Evolutionary conservation across 2,113 vertebrate species (phyloP), one percentile per base, ranked within the genome.

Genomic region (Bubalus kerabau): DNA sequence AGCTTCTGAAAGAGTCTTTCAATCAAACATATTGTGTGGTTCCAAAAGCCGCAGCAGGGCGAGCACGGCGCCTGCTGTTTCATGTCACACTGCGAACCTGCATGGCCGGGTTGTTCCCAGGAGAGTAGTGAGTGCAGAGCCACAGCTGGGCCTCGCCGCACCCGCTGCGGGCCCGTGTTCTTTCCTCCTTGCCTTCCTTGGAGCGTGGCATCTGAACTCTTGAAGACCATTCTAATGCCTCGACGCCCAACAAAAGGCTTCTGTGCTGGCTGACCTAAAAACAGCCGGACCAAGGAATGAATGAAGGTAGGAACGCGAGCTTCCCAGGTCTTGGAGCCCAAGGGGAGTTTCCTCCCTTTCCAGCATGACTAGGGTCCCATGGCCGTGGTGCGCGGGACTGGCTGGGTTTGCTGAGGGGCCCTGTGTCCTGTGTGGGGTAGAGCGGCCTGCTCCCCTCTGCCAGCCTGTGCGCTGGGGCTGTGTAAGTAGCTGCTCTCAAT

Each of bases 1-100:
- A 95, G 78, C 84, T 90, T 90, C 84, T 92, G 13, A 95, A 94
- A 91, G 90, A 87, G 74, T 15, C 90, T 97, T 96, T 97, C 89
- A 94, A 90, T 98, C 97, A 97, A 80, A 90, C 78, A 30, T 80
- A 97, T 97, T 97, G 95, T 97, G n/a, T 36, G 26, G 82, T 74
- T 98, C 67, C n/a, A 23, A 80, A 98, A 91, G 32, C 87, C 59
- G 32, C 95, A 87, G 96, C 95, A 89, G 90, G 59, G 71, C 9
- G 28, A 83, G 92, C 1, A 0, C 0, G 2, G 28, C 0, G 19
- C 95, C 89, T 54, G 56, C 91, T 89, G 54, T 30, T 94, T 48
- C 15, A 6, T 36, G 62, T 28, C 67, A 24, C 32, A 4, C 46
- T 6, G 10, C 46, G n/a, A 16, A 88, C 48, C 64, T 86, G 57